Percentiles rank a stretch among this genome's conserved stretches.
These are phyloP conservation scores for Coryphaenoides rupestris DNA, from an alignment of 2,113 vertebrate genomes.

Conservation along the genomic window DNA sequence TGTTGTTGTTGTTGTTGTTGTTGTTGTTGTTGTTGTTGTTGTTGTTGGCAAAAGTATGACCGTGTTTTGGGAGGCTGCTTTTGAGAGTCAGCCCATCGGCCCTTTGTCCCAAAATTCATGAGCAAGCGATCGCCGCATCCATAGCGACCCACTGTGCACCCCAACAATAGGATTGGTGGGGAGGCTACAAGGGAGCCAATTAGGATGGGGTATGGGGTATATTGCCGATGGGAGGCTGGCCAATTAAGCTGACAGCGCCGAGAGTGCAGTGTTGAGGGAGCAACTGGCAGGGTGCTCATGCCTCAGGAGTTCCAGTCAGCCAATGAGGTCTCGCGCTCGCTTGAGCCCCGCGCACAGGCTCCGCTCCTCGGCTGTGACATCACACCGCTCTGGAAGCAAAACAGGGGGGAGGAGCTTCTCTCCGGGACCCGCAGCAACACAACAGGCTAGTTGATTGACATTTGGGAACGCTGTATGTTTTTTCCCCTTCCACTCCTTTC, in stretches of 20 bases:
- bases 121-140: constrained; percentile 54
- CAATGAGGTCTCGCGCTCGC: constrained; percentile 35
- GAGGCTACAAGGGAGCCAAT: constrained; percentile 68
- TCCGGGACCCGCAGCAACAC: neutral
- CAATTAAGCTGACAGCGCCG: constrained; percentile 72
- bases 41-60: constrained; percentile 36
- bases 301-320: constrained; percentile 38
- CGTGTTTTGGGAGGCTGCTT: constrained; percentile 29
- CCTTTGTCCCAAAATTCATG: constrained; percentile 61
- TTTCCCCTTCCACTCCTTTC: constrained; percentile 12
- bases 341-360: constrained; percentile 43
- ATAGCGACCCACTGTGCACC: constrained; percentile 63
- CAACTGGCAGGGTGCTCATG: constrained; percentile 47
- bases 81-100: constrained; percentile 38
- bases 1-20: constrained; percentile 36
- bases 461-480: neutral
- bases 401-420: constrained; percentile 11
- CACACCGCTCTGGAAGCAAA: constrained; percentile 30
- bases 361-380: constrained; percentile 41
- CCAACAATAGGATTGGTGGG: constrained; percentile 66
- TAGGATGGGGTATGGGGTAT: constrained; percentile 59
- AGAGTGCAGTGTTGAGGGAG: constrained; percentile 46
- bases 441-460: neutral
- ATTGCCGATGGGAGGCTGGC: constrained; percentile 65
- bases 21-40: too few relatives aligned